Percentiles rank a stretch among this genome's conserved stretches.
These are phyloP conservation scores for Platyscapa corneri DNA, from an alignment of 1,140 invertebrate genomes.

Conservation along the genomic window DNA sequence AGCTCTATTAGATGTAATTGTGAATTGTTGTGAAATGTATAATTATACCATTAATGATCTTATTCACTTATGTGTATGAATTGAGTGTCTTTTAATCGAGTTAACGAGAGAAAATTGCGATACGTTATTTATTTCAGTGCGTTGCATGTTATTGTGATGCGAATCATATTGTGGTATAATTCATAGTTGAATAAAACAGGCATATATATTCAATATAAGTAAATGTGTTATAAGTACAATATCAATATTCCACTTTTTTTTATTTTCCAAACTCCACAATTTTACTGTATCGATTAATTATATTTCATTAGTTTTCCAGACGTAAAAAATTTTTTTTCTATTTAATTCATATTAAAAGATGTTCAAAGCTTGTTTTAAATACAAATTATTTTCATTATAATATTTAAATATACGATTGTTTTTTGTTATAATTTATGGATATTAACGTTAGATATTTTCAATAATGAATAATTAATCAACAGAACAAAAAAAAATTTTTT, in stretches of 20 bases:
- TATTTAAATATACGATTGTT: too few species aligned
- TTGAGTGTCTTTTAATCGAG: neutral
- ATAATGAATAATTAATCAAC: too few species aligned
- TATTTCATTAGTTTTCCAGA: too few species aligned
- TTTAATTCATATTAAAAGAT: too few species aligned
- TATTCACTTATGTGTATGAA: constrained; percentile 32
- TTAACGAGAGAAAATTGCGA: constrained; percentile 16
- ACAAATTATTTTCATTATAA: too few species aligned
- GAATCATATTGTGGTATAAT: constrained; percentile 46
- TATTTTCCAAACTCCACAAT: neutral
- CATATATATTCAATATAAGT: constrained; percentile 32
- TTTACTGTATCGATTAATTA: neutral
- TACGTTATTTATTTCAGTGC: constrained; percentile 44
- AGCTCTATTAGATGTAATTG: constrained; percentile 34
- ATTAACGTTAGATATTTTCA: too few species aligned
- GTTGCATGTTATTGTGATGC: constrained; percentile 39
- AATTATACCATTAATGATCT: constrained; percentile 32
- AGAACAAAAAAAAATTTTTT: too few species aligned
- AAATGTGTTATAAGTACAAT: neutral
- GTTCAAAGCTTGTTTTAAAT: too few species aligned
- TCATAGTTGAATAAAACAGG: constrained; percentile 37
- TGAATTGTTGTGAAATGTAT: constrained; percentile 42
- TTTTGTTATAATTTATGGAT: too few species aligned
- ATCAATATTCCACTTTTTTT: neutral
- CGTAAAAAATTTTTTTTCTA: too few species aligned